Percentiles rank a stretch among this genome's conserved stretches.
Conservation (phyloP, 2,888 invertebrate genomes). For the Hypselothyrea guttata region DNA sequence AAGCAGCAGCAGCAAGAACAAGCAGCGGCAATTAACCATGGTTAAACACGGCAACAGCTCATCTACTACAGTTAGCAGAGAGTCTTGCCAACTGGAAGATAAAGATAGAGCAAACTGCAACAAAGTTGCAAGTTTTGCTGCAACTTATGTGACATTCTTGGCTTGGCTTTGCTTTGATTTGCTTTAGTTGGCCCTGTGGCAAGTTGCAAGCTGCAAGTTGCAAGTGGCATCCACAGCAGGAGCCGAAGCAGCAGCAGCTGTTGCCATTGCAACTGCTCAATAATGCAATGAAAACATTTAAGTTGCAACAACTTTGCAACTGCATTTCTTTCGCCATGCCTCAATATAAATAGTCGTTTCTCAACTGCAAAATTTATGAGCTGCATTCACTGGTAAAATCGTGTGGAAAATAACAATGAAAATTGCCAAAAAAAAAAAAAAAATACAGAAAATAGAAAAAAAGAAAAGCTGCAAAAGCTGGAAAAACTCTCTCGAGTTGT, state of each 20-base stretch:
- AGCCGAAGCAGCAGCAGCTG: constrained; percentile 23
- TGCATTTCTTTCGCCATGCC: constrained; percentile 18
- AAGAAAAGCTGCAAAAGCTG: constrained; percentile 16
- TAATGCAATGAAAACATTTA: constrained; percentile 74
- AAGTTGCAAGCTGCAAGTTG: constrained; percentile 23
- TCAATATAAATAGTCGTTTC: constrained; percentile 26
- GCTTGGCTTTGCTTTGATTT: constrained; percentile 34
- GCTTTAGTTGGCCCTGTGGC: constrained; percentile 30
- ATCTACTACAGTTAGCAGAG: constrained; percentile 22
- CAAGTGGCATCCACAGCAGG: constrained; percentile 32
- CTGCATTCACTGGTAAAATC: constrained; percentile 64
- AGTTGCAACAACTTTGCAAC: constrained; percentile 50
- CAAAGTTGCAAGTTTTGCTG: constrained; percentile 29
- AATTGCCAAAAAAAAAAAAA: constrained; percentile 51
- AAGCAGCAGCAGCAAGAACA: constrained; percentile 32
- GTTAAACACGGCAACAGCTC: constrained; percentile 42
- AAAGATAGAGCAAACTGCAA: constrained; percentile 6
- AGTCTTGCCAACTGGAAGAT: constrained; percentile 58
- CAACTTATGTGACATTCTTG: constrained; percentile 64
- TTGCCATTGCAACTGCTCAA: constrained; percentile 58
- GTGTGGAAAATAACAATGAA: constrained; percentile 66
- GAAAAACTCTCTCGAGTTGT: constrained; percentile 30
- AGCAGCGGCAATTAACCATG: constrained; percentile 59
- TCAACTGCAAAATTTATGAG: constrained; percentile 72
- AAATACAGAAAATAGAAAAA: constrained; percentile 13